phyloP scores from a whole-genome alignment of 1,140 invertebrate genomes.

The Gonioctena quinquepunctata region DNA sequence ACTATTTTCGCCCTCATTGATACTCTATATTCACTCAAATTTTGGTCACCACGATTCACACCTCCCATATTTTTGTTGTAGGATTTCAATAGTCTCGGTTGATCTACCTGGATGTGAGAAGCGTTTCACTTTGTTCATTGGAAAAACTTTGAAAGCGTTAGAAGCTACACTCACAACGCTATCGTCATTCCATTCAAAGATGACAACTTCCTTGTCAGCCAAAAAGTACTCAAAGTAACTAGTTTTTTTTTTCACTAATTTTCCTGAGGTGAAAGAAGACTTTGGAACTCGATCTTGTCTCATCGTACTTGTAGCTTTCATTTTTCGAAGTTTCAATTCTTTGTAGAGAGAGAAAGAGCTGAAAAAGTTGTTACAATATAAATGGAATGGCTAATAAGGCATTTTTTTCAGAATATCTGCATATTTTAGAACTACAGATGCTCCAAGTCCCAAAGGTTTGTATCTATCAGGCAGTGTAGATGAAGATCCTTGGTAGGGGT shows the following conservation, averaged over 20 bases:
- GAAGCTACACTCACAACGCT: conserved; percentile 7
- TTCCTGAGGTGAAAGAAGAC: background rate
- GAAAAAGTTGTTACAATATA: conserved; percentile 27
- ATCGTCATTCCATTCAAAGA: conserved; percentile 21
- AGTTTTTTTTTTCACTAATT: conserved; percentile 16
- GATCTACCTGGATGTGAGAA: conserved; percentile 32
- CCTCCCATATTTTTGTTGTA: conserved; percentile 44
- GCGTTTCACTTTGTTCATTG: background rate
- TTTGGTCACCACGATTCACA: conserved; percentile 36
- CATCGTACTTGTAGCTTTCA: conserved; percentile 27
- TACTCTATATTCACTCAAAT: conserved; percentile 32
- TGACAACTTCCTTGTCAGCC: conserved; percentile 13
- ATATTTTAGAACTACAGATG: conserved; percentile 15
- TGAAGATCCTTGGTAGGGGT: conserved; percentile 25
- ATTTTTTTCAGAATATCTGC: background rate
- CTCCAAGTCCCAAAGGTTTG: conserved; percentile 17
- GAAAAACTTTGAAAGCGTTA: conserved; percentile 18
- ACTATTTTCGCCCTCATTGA: conserved; percentile 41
- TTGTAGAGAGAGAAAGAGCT: conserved; percentile 5
- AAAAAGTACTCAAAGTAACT: conserved; percentile 25
- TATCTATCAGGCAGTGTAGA: conserved; percentile 15
- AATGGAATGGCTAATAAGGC: conserved; percentile 16
- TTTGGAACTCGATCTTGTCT: conserved; percentile 26
- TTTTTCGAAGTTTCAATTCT: conserved; percentile 19
- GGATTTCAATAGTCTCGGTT: conserved; percentile 34